phyloP scores from a whole-genome alignment of 2,888 invertebrate species.

The Ypsolopha sequella region DNA sequence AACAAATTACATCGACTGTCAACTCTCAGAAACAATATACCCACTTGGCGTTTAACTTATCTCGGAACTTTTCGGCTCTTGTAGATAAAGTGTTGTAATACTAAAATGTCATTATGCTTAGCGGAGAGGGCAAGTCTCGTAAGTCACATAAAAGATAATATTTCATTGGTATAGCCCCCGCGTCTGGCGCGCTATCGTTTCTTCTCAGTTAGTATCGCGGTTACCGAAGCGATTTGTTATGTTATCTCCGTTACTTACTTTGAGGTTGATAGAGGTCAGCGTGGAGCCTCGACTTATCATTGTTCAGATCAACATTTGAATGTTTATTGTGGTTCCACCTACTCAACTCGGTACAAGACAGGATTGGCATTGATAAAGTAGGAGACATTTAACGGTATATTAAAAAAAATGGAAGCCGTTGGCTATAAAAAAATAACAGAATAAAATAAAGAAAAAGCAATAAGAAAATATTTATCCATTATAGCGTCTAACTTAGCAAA shows the following conservation, averaged over 20 bases:
- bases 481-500: too few relatives aligned
- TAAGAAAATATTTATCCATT: too few relatives aligned
- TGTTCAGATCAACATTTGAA: neutral
- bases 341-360: too few relatives aligned
- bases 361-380: too few relatives aligned
- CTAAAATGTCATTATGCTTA: conserved; percentile 67
- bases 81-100: conserved; percentile 67
- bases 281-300: conserved; percentile 11
- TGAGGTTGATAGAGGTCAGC: conserved; percentile 57
- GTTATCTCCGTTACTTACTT: conserved; percentile 59
- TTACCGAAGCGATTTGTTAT: conserved; percentile 59
- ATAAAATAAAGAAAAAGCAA: too few relatives aligned
- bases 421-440: too few relatives aligned
- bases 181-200: conserved; percentile 30
- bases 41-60: conserved; percentile 65
- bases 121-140: conserved; percentile 44
- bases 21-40: conserved; percentile 67
- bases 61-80: conserved; percentile 61
- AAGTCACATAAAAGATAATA: conserved; percentile 53
- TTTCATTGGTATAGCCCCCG: conserved; percentile 28
- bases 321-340: neutral
- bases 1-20: conserved; percentile 66
- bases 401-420: too few relatives aligned
- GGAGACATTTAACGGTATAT: too few relatives aligned
- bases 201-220: conserved; percentile 40